Base-by-base conservation (phyloP, 2,888 invertebrate species). In the Drosophila tanythrix region DNA sequence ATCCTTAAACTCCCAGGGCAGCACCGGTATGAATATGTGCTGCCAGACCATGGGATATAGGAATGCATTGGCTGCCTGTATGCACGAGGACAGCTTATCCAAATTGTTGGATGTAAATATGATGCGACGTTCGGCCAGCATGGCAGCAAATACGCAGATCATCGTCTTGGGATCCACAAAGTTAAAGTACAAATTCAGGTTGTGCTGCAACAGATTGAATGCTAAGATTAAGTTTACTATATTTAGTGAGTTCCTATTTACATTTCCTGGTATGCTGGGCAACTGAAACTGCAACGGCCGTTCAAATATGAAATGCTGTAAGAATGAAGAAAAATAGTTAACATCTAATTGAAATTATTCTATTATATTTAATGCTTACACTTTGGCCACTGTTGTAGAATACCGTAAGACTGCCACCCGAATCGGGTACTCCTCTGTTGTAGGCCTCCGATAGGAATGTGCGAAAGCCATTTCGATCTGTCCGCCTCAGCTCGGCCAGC, bases 41-140 rank as follows among this genome's bases (percentile, higher is more conserved):
- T 99, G 99, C 99, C 99, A 99, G 82, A 97, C 96, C 98, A 99
- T 99, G 1, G 99, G 99, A 93, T 98, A 99, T 50, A 99, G 95
- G 55, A 99, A 96, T 74, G 97, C 96, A 92, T 98, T 98, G 25
- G 98, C 98, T 18, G 99, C 99, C 93, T 99, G 98, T 33, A 97
- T 97, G 90, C 97, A 97, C 0, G 99, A 98, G 58, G 98, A 98
- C 57, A 99, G 94, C 70, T 98, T 95, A 79, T 97, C 97, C 76
- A 99, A 94, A 91, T 97, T 97, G 76, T 96, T 96, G 1, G 99
- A 99, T 11, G 97, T 98, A 87, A 99, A 97, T 63, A 99, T 96
- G 71, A 99, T 97, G 53, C 99, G 95, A 60, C 99, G 94, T 93
- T 99, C 99, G 89, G 98, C 96, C 43, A 99, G 94, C 95, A 99